Percentiles rank a stretch among this genome's conserved stretches.
phyloP scores from a whole-genome alignment of 2,113 vertebrate genomes.

The Aspidoscelis tigris region DNA sequence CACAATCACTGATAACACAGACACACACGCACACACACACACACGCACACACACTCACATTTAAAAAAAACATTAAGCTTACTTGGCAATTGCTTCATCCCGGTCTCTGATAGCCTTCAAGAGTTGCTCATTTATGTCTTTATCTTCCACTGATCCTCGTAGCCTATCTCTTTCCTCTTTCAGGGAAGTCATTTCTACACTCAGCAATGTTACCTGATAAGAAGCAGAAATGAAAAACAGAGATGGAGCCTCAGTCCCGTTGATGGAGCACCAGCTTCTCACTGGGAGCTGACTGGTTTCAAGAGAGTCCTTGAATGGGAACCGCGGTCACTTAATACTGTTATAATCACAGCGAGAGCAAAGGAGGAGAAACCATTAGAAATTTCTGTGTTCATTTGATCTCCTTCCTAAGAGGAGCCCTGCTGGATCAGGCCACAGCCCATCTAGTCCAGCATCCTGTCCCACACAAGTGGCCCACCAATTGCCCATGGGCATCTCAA shows the following conservation, averaged over 20 bases:
- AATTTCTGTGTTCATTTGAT: too few species aligned
- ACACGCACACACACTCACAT: too few species aligned
- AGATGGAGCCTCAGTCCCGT: too few species aligned
- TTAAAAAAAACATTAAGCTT: conserved; percentile 38
- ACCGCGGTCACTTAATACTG: neutral
- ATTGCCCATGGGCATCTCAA: too few species aligned
- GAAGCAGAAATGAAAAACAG: conserved; percentile 5
- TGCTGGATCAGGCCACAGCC: too few species aligned
- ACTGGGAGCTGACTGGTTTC: neutral
- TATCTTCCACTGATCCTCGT: conserved; percentile 82
- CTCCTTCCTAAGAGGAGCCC: too few species aligned
- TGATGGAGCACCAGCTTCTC: neutral
- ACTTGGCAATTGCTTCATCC: conserved; percentile 97
- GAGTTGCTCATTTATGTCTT: conserved; percentile 87
- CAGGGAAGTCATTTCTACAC: conserved; percentile 89
- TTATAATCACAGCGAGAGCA: too few species aligned
- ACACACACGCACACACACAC: too few species aligned
- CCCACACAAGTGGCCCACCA: too few species aligned
- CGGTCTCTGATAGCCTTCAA: conserved; percentile 94
- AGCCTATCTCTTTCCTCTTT: conserved; percentile 88
- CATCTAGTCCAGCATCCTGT: too few species aligned
- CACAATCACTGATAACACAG: too few species aligned
- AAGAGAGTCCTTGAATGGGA: neutral
- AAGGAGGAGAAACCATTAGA: neutral
- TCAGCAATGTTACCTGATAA: conserved; percentile 88